Evolutionary conservation across 2,113 vertebrate genomes (phyloP), one percentile per base, ranked within the genome.

Genomic region (Atherinomorus stipes): DNA sequence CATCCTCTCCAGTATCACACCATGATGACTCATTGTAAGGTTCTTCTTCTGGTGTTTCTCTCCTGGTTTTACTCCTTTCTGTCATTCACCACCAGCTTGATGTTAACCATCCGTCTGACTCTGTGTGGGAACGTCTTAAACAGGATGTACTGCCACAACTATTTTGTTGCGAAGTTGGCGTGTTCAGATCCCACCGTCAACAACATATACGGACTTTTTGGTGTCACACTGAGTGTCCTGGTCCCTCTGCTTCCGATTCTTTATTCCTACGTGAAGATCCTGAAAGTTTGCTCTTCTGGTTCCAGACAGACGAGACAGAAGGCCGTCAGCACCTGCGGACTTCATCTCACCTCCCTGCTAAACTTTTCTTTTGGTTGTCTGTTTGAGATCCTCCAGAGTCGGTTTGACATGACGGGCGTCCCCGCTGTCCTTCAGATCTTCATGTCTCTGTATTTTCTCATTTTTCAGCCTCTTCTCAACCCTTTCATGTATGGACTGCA

Each of bases 101-200:
- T 42, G 40, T 15, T 42, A 4, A 42, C 5, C 40, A 15, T 15
- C 40, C 40, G 40, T 15, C 51, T 88, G 11, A 15, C 53, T 5
- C 79, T 89, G 38, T 92, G 91, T 69, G 76, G 83, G 28, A 86
- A 84, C 54, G 0, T 76, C 5, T 74, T 92, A 1, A 42, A 89
- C 19, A 88, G 77, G 34, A 76, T 92, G 0, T 88, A 69, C 40
- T 93, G 91, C 56, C 63, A 79, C 4, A 90, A 90, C 31, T 84
- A 80, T 28, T 58, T 73, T 7, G 23, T 91, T 0, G 68, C 90
- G 0, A 93, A 84, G 60, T 59, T 91, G 42, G 71, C 91, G 7
- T 93, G 92, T 21, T 77, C 38, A 2, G 88, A 90, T 34, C 78
- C 83, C 0, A 73, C 7, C 7, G 31, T 78, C n/a, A 84, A 85